Evolutionary conservation across 2,888 invertebrate species (phyloP).

Genomic region (Hirtodrosophila duncani): DNA sequence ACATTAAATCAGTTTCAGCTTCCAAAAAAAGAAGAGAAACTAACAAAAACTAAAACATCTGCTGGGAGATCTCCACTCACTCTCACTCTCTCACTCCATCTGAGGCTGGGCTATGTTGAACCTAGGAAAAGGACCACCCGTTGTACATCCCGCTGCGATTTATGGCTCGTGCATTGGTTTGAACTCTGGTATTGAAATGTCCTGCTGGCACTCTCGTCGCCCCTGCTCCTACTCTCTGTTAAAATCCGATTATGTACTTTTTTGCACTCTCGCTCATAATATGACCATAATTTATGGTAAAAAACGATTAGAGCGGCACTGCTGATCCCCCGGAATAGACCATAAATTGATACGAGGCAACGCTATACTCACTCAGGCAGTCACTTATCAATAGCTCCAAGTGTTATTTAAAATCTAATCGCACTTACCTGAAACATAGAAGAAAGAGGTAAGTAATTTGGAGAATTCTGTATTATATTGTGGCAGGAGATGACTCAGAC

Average conservation of each 20-base stretch:
- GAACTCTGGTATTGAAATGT: slow-evolving; percentile 55
- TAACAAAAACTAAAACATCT: slow-evolving; percentile 39
- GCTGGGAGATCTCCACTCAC: slow-evolving; percentile 21
- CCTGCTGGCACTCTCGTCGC: slow-evolving; percentile 54
- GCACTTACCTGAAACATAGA: slow-evolving; percentile 34
- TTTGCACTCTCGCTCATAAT: slow-evolving; percentile 31
- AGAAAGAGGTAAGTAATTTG: slow-evolving; percentile 1
- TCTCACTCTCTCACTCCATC: slow-evolving; percentile 42
- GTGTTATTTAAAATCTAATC: slow-evolving; percentile 45
- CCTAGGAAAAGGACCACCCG: slow-evolving; percentile 53
- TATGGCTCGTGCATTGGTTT: slow-evolving; percentile 49
- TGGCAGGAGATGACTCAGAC: no score
- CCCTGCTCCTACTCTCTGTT: no score
- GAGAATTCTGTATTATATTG: no score
- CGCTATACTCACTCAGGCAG: slow-evolving; percentile 10
- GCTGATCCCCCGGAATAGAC: slow-evolving; percentile 14
- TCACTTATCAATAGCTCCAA: slow-evolving; percentile 1
- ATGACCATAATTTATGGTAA: slow-evolving; percentile 56
- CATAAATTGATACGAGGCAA: slow-evolving; percentile 23
- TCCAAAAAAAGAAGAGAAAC: slow-evolving; percentile 1
- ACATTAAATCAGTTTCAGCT: slow-evolving; percentile 21
- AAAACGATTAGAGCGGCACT: slow-evolving; percentile 46
- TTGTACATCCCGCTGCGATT: slow-evolving; percentile 57
- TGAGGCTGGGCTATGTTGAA: slow-evolving; percentile 55
- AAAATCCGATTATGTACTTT: slow-evolving; percentile 64